These are phyloP conservation scores for Alca torda DNA, from an alignment of 2,797 vertebrate species.

Conservation along the genomic window DNA sequence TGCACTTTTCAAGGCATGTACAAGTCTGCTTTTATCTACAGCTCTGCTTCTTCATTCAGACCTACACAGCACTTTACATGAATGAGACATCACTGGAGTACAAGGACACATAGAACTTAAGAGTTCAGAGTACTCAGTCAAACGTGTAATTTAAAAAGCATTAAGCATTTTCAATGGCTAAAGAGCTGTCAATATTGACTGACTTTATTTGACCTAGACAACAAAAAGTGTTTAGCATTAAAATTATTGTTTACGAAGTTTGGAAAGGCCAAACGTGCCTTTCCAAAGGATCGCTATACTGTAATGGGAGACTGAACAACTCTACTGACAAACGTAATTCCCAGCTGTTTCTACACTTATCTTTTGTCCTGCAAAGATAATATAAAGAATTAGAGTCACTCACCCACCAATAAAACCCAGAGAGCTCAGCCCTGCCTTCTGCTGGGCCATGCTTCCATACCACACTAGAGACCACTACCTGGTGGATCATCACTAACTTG, in stretches of 20 bases:
- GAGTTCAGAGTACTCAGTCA: background rate
- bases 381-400: background rate
- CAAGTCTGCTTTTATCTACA: background rate
- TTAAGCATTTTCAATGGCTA: background rate
- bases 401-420: background rate
- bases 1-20: background rate
- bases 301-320: background rate
- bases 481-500: background rate
- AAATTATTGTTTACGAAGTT: background rate
- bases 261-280: background rate
- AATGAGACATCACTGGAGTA: accelerated
- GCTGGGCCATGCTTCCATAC: background rate
- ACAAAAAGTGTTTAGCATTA: background rate
- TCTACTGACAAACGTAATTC: background rate
- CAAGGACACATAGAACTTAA: background rate
- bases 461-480: background rate
- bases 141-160: background rate
- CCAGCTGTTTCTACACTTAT: background rate
- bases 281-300: background rate
- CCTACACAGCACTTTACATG: background rate
- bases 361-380: background rate
- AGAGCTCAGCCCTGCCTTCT: background rate
- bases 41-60: background rate
- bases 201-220: background rate
- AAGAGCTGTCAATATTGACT: background rate